phyloP scores from a whole-genome alignment of 2,888 invertebrate species.

The Pachycephus smyrnensis region DNA sequence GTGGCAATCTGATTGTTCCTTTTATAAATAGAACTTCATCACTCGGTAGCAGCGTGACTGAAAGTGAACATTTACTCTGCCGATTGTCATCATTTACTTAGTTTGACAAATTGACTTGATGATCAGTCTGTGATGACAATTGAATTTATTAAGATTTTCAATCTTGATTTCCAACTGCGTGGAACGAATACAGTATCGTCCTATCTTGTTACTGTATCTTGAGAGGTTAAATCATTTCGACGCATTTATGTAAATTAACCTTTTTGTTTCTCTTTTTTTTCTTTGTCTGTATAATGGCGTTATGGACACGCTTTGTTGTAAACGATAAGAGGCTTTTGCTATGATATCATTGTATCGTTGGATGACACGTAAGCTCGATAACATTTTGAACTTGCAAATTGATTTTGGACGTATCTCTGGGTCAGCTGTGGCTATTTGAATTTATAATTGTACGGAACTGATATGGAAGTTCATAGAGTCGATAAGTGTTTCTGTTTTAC shows the following conservation, averaged over 20 bases:
- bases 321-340: neutral
- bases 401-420: neutral
- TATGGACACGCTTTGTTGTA: neutral
- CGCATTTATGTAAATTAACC: no score
- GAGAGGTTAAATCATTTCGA: neutral
- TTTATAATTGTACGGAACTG: no score
- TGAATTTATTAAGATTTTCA: neutral
- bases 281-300: no score
- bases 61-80: neutral
- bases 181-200: no score
- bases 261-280: no score
- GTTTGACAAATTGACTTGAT: neutral
- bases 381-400: constrained; percentile 18
- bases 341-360: neutral
- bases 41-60: neutral
- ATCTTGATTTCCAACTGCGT: neutral
- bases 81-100: neutral
- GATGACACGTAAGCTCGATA: neutral
- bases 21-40: neutral
- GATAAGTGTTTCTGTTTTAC: no score
- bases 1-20: neutral
- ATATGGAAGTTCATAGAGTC: no score
- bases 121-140: neutral
- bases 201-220: neutral
- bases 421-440: neutral